A percentile compares a stretch with the other conserved stretches of the same genome.
Evolutionary conservation across 2,113 vertebrate species (phyloP).

Genomic region (Barbus barbus): DNA sequence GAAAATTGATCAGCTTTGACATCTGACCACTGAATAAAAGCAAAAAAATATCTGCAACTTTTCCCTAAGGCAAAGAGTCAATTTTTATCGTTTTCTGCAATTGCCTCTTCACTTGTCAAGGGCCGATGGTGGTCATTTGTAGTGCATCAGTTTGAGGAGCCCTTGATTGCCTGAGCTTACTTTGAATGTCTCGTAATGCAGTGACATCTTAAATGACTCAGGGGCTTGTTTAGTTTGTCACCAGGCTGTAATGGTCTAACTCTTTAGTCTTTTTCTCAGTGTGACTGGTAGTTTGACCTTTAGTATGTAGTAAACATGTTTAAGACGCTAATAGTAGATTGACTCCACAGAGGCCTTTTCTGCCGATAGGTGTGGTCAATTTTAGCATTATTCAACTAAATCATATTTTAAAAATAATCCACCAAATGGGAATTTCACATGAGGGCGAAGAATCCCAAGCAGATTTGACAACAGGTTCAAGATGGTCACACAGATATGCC

Average conservation of each 20-base stretch:
- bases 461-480: background rate
- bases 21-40: constrained; percentile 21
- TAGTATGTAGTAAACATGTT: background rate
- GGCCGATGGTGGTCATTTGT: background rate
- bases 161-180: background rate
- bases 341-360: background rate
- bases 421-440: background rate
- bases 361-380: background rate
- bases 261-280: background rate
- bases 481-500: background rate
- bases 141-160: background rate
- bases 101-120: background rate
- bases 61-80: background rate
- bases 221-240: background rate
- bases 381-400: background rate
- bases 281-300: background rate
- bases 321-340: background rate
- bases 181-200: background rate
- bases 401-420: background rate
- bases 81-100: constrained; percentile 14
- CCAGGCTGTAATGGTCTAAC: background rate
- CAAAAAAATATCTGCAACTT: background rate
- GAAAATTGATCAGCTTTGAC: background rate
- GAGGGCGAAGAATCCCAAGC: background rate
- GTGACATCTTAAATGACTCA: background rate